These are phyloP conservation scores for Acrobasis suavella DNA, from an alignment of 2,888 invertebrate genomes.

Conservation along the genomic window DNA sequence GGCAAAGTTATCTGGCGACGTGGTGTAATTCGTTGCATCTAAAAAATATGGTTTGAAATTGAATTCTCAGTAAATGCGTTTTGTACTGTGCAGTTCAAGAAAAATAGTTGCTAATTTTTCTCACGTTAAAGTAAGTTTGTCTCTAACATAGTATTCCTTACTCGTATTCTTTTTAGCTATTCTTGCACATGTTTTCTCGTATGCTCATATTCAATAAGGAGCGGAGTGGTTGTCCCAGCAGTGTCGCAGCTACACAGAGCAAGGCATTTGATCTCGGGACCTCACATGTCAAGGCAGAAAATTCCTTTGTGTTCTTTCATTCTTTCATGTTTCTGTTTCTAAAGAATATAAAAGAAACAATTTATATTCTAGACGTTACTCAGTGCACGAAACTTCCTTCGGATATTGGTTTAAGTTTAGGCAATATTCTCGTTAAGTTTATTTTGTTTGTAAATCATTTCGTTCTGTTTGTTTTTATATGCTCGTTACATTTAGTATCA, in stretches of 20 bases:
- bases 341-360: constrained; percentile 16
- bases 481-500: not conserved
- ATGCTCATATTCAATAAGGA: constrained; percentile 19
- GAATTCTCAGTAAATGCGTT: not conserved
- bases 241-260: constrained; percentile 8
- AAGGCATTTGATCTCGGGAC: constrained; percentile 17
- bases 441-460: too few species aligned
- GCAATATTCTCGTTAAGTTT: not conserved
- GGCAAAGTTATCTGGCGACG: too few species aligned
- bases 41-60: too few species aligned
- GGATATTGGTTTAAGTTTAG: constrained; percentile 3
- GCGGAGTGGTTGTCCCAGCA: constrained; percentile 14
- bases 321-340: constrained; percentile 17
- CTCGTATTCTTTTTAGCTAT: constrained; percentile 2
- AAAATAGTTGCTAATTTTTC: constrained; percentile 6
- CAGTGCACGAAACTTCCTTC: constrained; percentile 2
- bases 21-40: too few species aligned
- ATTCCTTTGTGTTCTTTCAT: constrained; percentile 21
- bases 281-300: constrained; percentile 18
- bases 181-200: constrained; percentile 14
- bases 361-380: constrained; percentile 19
- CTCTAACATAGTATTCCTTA: constrained; percentile 13
- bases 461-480: too few species aligned
- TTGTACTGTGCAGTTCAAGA: not conserved
- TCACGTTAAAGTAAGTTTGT: not conserved